Percentiles rank a stretch among this genome's conserved stretches.
These are phyloP conservation scores for Gadus macrocephalus DNA, from an alignment of 2,113 vertebrate species.

Conservation along the genomic window DNA sequence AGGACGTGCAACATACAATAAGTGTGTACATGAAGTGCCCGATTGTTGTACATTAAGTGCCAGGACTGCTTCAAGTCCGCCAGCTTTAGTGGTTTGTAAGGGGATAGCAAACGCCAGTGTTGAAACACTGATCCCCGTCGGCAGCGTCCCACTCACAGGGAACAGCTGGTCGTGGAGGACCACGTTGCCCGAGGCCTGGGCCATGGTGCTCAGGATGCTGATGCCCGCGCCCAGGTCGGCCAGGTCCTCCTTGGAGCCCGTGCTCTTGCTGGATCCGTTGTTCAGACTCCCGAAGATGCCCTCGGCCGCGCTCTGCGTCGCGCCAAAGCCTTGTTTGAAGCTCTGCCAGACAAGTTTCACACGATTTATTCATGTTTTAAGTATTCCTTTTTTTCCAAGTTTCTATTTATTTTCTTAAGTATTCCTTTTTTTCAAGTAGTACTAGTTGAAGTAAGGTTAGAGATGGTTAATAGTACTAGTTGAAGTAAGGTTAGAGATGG, in stretches of 20 bases:
- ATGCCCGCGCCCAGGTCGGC: slow-evolving; percentile 55
- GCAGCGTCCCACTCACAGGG: slow-evolving; percentile 43
- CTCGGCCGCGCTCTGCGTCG: slow-evolving; percentile 32
- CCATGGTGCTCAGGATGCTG: slow-evolving; percentile 46
- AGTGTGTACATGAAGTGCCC: too few species aligned
- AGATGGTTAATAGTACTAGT: too few species aligned
- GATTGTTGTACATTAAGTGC: too few species aligned
- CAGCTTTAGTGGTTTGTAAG: too few species aligned
- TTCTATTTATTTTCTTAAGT: not conserved
- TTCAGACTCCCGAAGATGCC: slow-evolving; percentile 55
- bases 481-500: too few species aligned
- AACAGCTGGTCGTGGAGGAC: slow-evolving; percentile 22
- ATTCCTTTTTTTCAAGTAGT: not conserved
- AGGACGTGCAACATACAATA: too few species aligned
- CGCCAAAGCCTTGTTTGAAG: slow-evolving; percentile 58
- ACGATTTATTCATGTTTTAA: not conserved
- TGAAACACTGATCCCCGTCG: not conserved
- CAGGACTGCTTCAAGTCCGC: too few species aligned
- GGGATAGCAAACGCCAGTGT: not conserved
- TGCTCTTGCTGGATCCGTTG: slow-evolving; percentile 19
- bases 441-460: too few species aligned
- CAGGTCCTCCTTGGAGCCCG: fast-evolving
- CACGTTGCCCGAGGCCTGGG: not conserved
- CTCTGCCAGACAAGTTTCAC: slow-evolving; percentile 35
- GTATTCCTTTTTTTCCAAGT: not conserved